phyloP scores from a whole-genome alignment of 2,888 invertebrate species.

The Pyrgus malvae region DNA sequence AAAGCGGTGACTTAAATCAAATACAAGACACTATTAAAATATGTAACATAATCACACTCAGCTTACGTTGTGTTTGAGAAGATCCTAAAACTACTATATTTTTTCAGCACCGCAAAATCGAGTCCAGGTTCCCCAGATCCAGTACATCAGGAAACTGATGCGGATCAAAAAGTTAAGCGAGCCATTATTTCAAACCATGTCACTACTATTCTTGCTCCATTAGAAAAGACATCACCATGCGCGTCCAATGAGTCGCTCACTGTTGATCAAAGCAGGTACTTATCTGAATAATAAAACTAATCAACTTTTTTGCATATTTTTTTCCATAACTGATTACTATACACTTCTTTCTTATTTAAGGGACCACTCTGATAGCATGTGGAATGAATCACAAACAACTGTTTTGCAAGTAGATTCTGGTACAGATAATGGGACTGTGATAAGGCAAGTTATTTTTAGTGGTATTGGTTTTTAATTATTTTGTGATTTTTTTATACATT shows the following conservation, averaged over 20 bases:
- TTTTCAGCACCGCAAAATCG: slow-evolving; percentile 81
- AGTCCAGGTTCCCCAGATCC: slow-evolving; percentile 84
- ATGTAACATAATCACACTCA: too few species aligned
- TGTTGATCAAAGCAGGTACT: slow-evolving; percentile 85
- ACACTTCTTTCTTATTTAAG: slow-evolving; percentile 50
- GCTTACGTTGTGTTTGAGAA: background rate
- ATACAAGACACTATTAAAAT: too few species aligned
- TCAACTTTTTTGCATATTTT: background rate
- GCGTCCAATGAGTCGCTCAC: slow-evolving; percentile 92
- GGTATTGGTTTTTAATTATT: background rate
- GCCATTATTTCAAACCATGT: slow-evolving; percentile 55
- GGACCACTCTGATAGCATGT: slow-evolving; percentile 93
- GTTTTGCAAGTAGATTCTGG: slow-evolving; percentile 89
- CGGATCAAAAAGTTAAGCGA: slow-evolving; percentile 57
- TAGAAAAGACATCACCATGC: slow-evolving; percentile 85
- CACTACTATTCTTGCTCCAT: slow-evolving; percentile 63
- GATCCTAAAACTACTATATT: background rate
- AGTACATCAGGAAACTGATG: slow-evolving; percentile 46
- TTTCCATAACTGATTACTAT: background rate
- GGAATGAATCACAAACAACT: slow-evolving; percentile 95
- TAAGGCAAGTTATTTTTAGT: slow-evolving; percentile 68
- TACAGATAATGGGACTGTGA: slow-evolving; percentile 83
- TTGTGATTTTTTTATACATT: background rate
- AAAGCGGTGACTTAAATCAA: too few species aligned
- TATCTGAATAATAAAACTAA: background rate